Evolutionary conservation across 1,140 invertebrate genomes (phyloP).

Genomic region (Temnothorax longispinosus): DNA sequence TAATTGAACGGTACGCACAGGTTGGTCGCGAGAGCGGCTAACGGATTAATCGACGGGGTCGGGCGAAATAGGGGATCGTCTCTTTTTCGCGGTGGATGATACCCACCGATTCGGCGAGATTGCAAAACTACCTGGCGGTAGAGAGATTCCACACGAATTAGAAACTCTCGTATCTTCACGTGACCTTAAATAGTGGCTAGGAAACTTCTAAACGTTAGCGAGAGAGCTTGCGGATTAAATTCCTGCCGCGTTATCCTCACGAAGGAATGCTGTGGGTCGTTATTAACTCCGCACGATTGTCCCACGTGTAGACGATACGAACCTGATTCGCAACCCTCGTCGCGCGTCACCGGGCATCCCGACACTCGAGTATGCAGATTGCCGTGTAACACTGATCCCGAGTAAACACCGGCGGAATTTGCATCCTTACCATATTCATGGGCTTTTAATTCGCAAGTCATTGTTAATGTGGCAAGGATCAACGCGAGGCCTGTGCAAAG

Average conservation of each 20-base stretch:
- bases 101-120: slow-evolving; percentile 1
- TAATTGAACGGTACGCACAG: slow-evolving; percentile 71
- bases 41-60: slow-evolving; percentile 64
- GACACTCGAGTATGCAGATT: slow-evolving; percentile 76
- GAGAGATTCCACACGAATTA: not conserved
- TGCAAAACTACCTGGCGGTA: not conserved
- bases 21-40: slow-evolving; percentile 33
- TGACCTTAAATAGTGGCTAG: too few relatives aligned
- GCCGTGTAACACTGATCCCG: slow-evolving; percentile 73
- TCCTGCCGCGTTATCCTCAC: not conserved
- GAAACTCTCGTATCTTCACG: not conserved
- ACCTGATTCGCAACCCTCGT: slow-evolving; percentile 21
- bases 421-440: slow-evolving; percentile 81
- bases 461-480: slow-evolving; percentile 50
- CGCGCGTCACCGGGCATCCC: slow-evolving; percentile 12
- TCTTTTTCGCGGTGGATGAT: slow-evolving; percentile 33
- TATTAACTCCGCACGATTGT: slow-evolving; percentile 65
- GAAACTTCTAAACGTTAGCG: slow-evolving; percentile 35
- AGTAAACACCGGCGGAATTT: slow-evolving; percentile 76
- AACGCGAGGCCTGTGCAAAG: slow-evolving; percentile 62
- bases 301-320: not conserved
- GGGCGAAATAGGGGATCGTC: slow-evolving; percentile 43
- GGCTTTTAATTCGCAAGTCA: slow-evolving; percentile 75
- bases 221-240: slow-evolving; percentile 45
- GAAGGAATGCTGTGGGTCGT: slow-evolving; percentile 63